Conservation (phyloP, 2,888 invertebrate species). For the Agrochola lychnidis region DNA sequence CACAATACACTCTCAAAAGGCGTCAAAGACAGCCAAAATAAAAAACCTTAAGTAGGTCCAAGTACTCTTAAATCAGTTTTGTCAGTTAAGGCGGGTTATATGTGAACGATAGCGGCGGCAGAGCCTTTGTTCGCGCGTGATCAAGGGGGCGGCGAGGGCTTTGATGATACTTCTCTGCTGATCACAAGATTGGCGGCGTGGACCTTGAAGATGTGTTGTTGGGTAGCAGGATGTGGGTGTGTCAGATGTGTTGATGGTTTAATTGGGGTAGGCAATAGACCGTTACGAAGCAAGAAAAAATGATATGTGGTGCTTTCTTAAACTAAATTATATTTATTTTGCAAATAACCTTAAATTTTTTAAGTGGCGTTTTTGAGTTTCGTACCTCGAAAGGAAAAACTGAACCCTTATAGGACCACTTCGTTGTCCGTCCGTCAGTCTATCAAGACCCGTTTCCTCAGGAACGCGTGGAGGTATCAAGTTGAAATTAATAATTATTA, state of each 20-base stretch:
- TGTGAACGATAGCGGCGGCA: conserved; percentile 59
- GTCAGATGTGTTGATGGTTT: background rate
- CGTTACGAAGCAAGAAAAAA: background rate
- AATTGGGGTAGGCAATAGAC: background rate
- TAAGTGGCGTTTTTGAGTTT: too few relatives aligned
- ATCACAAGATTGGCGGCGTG: conserved; percentile 42
- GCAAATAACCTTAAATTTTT: too few relatives aligned
- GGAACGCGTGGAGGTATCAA: too few relatives aligned
- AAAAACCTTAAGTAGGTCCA: conserved; percentile 18
- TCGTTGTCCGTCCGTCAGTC: too few relatives aligned
- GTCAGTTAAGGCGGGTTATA: conserved; percentile 49
- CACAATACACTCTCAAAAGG: conserved; percentile 37
- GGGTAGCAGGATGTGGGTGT: conserved; percentile 30
- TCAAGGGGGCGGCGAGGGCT: conserved; percentile 60
- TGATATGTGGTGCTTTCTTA: background rate
- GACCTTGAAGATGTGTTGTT: conserved; percentile 50
- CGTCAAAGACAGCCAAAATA: conserved; percentile 41
- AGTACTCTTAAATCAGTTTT: conserved; percentile 43
- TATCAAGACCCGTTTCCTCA: too few relatives aligned
- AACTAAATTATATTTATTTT: background rate
- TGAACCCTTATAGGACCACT: too few relatives aligned
- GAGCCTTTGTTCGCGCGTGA: conserved; percentile 70
- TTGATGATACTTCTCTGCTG: conserved; percentile 43
- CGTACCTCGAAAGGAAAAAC: too few relatives aligned
- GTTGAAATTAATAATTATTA: too few relatives aligned